Percentiles rank a stretch among this genome's conserved stretches.
Conservation (phyloP, 2,888 invertebrate genomes). For the Toxonevra muliebris region DNA sequence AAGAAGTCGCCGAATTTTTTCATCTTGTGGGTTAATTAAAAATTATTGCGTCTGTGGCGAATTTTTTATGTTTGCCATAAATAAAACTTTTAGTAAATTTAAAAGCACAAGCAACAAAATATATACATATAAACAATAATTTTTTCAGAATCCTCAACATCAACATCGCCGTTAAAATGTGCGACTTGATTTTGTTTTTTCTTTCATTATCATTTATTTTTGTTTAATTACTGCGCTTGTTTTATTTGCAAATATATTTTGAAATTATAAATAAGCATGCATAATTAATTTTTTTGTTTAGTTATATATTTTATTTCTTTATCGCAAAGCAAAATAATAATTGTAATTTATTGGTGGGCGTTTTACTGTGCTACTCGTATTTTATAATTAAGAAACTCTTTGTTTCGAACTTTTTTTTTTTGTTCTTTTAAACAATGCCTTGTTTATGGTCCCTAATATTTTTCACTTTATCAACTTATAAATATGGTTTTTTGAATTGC, state of each 20-base stretch:
- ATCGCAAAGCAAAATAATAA: slow-evolving; percentile 8
- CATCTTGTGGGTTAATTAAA: slow-evolving; percentile 35
- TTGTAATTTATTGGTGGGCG: slow-evolving; percentile 33
- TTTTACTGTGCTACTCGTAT: not conserved
- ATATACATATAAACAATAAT: not conserved
- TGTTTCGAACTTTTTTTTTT: no score
- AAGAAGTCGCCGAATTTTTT: slow-evolving; percentile 21
- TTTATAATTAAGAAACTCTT: no score
- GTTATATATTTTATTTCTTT: no score
- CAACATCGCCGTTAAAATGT: not conserved
- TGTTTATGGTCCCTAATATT: no score
- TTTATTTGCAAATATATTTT: not conserved
- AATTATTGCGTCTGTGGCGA: slow-evolving; percentile 29
- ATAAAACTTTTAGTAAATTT: slow-evolving; percentile 1
- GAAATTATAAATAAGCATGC: slow-evolving; percentile 1
- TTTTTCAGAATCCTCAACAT: not conserved
- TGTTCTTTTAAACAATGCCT: no score
- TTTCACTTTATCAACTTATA: no score
- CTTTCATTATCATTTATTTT: not conserved
- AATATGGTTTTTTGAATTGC: no score
- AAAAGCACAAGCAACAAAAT: not conserved
- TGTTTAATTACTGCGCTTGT: not conserved
- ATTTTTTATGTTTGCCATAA: slow-evolving; percentile 27
- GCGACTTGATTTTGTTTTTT: not conserved
- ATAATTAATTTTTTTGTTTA: slow-evolving; percentile 16